Evolutionary conservation across 1,140 invertebrate species (phyloP).

Genomic region (Diuraphis noxia): DNA sequence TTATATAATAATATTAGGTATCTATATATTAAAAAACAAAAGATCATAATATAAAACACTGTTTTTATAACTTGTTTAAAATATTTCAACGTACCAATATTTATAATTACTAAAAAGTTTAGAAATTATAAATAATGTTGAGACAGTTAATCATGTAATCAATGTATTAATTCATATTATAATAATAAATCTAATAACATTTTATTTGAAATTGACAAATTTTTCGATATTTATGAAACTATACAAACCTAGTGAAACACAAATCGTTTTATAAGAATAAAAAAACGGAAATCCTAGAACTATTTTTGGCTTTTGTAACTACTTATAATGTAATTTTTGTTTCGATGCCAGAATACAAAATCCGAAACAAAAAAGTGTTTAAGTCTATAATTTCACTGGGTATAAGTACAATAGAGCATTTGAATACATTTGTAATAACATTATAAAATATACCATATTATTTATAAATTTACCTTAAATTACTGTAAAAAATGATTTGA

Average conservation of each 20-base stretch:
- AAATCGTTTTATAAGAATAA: not conserved
- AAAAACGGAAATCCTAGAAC: not conserved
- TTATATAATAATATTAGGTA: too few species aligned
- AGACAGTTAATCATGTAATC: not conserved
- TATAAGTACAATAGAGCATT: not conserved
- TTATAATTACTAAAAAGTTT: not conserved
- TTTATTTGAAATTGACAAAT: not conserved
- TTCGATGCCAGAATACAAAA: not conserved
- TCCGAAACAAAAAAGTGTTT: not conserved
- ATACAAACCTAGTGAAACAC: not conserved
- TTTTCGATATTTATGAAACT: not conserved
- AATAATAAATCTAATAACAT: not conserved
- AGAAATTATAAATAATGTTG: not conserved
- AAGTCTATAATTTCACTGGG: not conserved
- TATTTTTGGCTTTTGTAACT: not conserved
- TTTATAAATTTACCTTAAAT: too few species aligned
- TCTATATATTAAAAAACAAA: too few species aligned
- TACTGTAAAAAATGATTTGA: too few species aligned
- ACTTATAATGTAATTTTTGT: conserved; percentile 6
- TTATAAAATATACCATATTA: too few species aligned
- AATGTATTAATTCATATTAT: not conserved
- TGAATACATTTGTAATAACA: not conserved
- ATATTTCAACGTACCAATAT: too few species aligned
- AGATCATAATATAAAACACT: too few species aligned
- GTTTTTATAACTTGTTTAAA: too few species aligned